Percentiles rank a stretch among this genome's conserved stretches.
Conservation (phyloP, 1,140 invertebrate genomes). For the Drosophila rufa region DNA sequence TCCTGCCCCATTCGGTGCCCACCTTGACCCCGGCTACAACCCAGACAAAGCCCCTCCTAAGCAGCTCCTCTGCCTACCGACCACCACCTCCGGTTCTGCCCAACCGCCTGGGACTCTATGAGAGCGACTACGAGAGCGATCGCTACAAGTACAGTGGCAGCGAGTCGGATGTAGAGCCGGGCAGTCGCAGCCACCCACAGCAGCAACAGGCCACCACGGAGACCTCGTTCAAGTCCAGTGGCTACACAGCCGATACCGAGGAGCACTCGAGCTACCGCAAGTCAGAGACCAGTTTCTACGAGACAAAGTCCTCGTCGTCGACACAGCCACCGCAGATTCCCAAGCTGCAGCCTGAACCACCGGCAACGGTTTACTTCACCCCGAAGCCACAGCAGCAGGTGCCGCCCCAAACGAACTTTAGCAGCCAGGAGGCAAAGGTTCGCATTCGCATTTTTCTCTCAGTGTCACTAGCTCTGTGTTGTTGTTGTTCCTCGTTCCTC, state of each 20-base stretch:
- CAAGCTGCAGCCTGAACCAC: conserved; percentile 59
- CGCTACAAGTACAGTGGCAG: conserved; percentile 89
- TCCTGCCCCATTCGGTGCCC: conserved; percentile 86
- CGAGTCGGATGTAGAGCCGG: conserved; percentile 88
- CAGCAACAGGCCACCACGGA: conserved; percentile 53
- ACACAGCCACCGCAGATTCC: conserved; percentile 10
- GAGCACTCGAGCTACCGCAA: conserved; percentile 86
- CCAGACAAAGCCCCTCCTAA: conserved; percentile 5
- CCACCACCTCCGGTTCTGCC: conserved; percentile 87
- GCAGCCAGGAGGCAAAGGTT: conserved; percentile 83
- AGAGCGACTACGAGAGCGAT: conserved; percentile 92
- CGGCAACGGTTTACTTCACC: conserved; percentile 55
- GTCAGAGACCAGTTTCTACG: conserved; percentile 70
- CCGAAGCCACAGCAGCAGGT: conserved; percentile 32
- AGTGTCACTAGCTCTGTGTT: conserved; percentile 53
- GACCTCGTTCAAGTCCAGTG: conserved; percentile 86
- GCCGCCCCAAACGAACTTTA: conserved; percentile 35
- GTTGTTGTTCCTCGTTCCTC: conserved; percentile 51
- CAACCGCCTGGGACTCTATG: conserved; percentile 87
- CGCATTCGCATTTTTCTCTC: conserved; percentile 52
- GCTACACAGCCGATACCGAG: conserved; percentile 91
- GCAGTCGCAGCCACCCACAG: conserved; percentile 86
- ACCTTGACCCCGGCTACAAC: conserved; percentile 61
- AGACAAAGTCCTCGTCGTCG: conserved; percentile 59
- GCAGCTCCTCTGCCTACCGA: conserved; percentile 52